Base-by-base conservation (phyloP, 2,113 vertebrate species). In the Dipodomys spectabilis region DNA sequence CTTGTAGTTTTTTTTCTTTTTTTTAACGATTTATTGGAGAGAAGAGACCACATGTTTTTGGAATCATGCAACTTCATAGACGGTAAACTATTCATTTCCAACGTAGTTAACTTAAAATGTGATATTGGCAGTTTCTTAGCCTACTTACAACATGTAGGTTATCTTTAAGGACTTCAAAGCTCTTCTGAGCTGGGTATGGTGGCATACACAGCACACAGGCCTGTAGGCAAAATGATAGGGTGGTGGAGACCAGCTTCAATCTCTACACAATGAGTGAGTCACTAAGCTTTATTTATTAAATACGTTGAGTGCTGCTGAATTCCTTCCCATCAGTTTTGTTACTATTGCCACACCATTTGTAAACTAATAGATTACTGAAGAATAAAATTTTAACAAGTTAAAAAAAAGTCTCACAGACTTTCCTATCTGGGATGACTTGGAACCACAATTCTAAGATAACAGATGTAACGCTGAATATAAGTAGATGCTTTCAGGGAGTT, bases 61-160 rank as follows among this genome's bases (percentile, higher is more conserved):
- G 98, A 98, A 98, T 98, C 96, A 97, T 98, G 71, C 88, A 97
- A 97, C 98, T 97, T 98, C 96, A 93, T 98, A 90, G 57, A 49
- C 10, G 93, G 95, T 96, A 97, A 39, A 39, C 35, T 39, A 39
- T 39, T 39, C 97, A 98, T 97, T 97, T 97, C 92, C 86, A 98
- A 75, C 49, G 30, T 87, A 64, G 77, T 80, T 86, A 39, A 72
- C 91, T 87, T 92, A 45, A 74, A 85, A 19, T 90, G 62, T 69
- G 13, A 77, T 92, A 20, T 82, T 74, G 7, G 8, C 62, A 72
- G 0, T 93, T 93, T 94, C 75, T 85, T 95, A 39, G 77, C 68
- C 44, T 82, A 83, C 13, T 32, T 93, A 90, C 72, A 90, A 65
- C 77, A 94, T 88, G 69, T 78, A 65, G 72, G 23, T 57, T 94